These are phyloP conservation scores for Conchocele bisecta DNA, from an alignment of 2,888 invertebrate genomes.

Conservation along the genomic window DNA sequence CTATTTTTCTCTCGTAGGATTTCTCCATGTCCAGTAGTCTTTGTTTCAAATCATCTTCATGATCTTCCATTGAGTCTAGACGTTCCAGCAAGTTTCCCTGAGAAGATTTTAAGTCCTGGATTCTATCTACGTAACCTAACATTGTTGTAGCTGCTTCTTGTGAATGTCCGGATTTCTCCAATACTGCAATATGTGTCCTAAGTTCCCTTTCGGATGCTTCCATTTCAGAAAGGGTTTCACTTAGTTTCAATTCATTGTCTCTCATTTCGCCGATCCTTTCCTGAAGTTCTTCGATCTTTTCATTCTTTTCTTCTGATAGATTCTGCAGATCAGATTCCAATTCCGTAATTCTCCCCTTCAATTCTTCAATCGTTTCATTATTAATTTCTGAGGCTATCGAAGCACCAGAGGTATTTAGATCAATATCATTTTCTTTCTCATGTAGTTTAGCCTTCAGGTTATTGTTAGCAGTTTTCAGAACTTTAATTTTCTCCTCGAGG, in stretches of 20 bases:
- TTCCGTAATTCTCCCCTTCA: conserved; percentile 58
- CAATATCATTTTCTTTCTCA: conserved; percentile 68
- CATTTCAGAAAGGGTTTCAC: conserved; percentile 72
- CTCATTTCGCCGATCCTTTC: conserved; percentile 64
- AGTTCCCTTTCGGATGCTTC: conserved; percentile 71
- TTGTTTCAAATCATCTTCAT: conserved; percentile 62
- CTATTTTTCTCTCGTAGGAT: conserved; percentile 57
- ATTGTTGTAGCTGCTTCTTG: conserved; percentile 61
- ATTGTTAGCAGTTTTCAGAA: conserved; percentile 67
- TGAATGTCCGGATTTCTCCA: conserved; percentile 55
- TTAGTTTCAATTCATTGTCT: conserved; percentile 72
- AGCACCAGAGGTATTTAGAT: conserved; percentile 56
- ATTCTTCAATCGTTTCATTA: conserved; percentile 50
- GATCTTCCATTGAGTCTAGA: conserved; percentile 71
- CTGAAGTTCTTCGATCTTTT: conserved; percentile 71
- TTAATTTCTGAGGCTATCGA: conserved; percentile 71
- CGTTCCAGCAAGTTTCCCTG: conserved; percentile 71
- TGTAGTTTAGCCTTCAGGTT: conserved; percentile 70
- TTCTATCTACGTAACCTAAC: conserved; percentile 69
- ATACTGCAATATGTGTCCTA: conserved; percentile 65
- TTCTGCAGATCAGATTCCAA: conserved; percentile 69
- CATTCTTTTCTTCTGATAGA: conserved; percentile 67
- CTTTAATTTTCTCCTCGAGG: conserved; percentile 72
- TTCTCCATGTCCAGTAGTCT: conserved; percentile 54
- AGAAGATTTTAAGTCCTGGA: conserved; percentile 67